A percentile compares a stretch with the other conserved stretches of the same genome.
Conservation (phyloP, 1,140 invertebrate species). For the Diachasmimorpha longicaudata region DNA sequence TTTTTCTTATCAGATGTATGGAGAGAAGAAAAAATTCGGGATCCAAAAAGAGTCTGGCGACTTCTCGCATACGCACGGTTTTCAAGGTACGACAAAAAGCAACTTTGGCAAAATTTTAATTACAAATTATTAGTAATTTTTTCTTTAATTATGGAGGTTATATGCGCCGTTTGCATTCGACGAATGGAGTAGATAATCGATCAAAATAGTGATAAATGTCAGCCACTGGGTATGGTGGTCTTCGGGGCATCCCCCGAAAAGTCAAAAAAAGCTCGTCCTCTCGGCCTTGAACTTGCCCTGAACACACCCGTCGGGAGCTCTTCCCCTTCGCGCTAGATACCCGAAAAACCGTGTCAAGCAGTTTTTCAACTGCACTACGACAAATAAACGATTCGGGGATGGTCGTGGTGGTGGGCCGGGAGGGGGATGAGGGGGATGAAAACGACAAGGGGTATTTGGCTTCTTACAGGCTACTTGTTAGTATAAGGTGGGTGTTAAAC, state of each 20-base stretch:
- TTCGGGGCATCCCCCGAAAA: conserved; percentile 17
- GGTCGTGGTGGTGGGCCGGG: background rate
- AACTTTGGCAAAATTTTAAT: no score
- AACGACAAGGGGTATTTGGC: conserved; percentile 16
- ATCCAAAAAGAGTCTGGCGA: no score
- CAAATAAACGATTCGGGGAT: background rate
- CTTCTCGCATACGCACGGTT: no score
- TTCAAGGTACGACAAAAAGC: no score
- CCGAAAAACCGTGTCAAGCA: conserved; percentile 50
- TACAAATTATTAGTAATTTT: no score
- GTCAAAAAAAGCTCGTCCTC: conserved; percentile 28
- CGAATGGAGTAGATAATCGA: no score
- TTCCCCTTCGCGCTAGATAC: conserved; percentile 31
- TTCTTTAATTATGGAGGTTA: no score
- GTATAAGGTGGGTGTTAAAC: conserved; percentile 29
- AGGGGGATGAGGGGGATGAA: background rate
- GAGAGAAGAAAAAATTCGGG: no score
- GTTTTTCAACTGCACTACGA: conserved; percentile 44
- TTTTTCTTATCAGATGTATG: no score
- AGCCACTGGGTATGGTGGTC: conserved; percentile 38
- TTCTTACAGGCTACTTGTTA: conserved; percentile 55
- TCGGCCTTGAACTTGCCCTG: conserved; percentile 49
- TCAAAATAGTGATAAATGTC: background rate
- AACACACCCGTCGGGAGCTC: conserved; percentile 21
- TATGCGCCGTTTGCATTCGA: no score